phyloP scores from a whole-genome alignment of 2,113 vertebrate species.

The Thryonomys swinderianus region DNA sequence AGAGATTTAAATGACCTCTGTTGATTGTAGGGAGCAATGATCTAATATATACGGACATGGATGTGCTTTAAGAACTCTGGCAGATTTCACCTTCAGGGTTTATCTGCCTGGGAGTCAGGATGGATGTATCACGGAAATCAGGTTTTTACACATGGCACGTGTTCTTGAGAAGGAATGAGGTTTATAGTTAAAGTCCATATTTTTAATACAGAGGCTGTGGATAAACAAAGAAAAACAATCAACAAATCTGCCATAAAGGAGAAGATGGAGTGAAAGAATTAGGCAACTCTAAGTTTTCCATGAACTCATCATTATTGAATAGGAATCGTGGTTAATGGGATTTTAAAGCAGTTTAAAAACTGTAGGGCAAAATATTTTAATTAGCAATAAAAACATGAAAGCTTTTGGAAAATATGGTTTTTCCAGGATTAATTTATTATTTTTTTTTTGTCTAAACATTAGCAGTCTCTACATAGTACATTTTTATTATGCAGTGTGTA shows the following conservation, averaged over 20 bases:
- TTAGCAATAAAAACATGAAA: neutral
- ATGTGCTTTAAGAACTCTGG: neutral
- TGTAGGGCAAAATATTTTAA: neutral
- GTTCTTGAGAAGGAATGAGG: neutral
- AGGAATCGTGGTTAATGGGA: neutral
- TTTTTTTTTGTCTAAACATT: constrained; percentile 17
- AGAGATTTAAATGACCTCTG: neutral
- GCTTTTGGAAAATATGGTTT: neutral
- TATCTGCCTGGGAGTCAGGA: neutral
- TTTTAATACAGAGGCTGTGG: neutral
- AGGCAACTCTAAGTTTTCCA: neutral
- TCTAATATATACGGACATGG: neutral
- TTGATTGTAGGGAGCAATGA: neutral
- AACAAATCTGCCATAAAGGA: neutral
- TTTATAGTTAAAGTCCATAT: neutral
- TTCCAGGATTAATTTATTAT: neutral
- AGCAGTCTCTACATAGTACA: neutral
- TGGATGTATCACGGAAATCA: neutral
- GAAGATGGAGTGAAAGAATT: constrained; percentile 29
- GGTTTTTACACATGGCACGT: neutral
- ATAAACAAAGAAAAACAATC: neutral
- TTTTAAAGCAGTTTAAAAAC: neutral
- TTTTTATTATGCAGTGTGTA: neutral
- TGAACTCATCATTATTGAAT: neutral
- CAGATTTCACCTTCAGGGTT: neutral